Conservation (phyloP, 2,113 vertebrate species). For the Entelurus aequoreus region DNA sequence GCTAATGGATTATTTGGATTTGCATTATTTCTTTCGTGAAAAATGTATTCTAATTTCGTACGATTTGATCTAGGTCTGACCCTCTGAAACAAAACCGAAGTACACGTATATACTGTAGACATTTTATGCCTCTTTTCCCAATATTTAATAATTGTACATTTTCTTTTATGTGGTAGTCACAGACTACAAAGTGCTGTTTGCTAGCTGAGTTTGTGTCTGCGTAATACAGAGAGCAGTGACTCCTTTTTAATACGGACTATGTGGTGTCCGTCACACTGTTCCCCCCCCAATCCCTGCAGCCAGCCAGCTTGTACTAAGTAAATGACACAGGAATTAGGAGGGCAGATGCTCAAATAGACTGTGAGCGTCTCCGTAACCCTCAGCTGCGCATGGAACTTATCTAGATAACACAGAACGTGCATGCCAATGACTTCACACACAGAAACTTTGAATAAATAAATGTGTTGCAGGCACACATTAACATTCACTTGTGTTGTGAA, state of each 20-base stretch:
- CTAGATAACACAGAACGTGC: neutral
- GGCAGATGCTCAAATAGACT: slow-evolving; percentile 14
- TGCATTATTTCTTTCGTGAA: no score
- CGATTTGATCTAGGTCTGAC: no score
- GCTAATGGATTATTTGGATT: no score
- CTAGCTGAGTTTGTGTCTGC: slow-evolving; percentile 4
- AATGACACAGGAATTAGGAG: slow-evolving; percentile 13
- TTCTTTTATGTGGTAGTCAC: slow-evolving; percentile 4
- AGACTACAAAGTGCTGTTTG: neutral
- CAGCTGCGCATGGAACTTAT: neutral
- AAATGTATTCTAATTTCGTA: no score
- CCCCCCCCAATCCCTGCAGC: slow-evolving; percentile 9
- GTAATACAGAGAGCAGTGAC: slow-evolving; percentile 31
- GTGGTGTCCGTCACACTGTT: slow-evolving; percentile 3
- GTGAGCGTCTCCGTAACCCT: neutral
- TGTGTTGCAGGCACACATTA: slow-evolving; percentile 7
- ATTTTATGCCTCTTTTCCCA: no score
- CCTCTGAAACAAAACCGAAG: no score
- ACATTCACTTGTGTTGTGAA: slow-evolving; percentile 23
- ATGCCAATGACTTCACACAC: neutral
- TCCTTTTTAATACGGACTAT: slow-evolving; percentile 33
- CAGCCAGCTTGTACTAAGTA: slow-evolving; percentile 4
- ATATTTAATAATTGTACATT: no score
- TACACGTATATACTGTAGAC: no score
- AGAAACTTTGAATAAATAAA: neutral